A percentile compares a stretch with the other conserved stretches of the same genome.
phyloP scores from a whole-genome alignment of 1,140 invertebrate species.

The Dysdera silvatica region DNA sequence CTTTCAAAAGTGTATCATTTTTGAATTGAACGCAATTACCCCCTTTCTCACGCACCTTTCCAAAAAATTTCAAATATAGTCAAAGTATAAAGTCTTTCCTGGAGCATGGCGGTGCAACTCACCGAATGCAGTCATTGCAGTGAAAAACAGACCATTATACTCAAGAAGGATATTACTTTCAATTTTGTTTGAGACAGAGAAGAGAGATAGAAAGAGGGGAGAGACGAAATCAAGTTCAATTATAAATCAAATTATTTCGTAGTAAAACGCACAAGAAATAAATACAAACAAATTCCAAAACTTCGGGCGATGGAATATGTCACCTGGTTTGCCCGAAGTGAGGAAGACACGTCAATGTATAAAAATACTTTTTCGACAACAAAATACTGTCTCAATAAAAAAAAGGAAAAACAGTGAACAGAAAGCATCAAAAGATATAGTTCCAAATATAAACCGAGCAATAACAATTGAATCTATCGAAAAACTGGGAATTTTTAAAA shows the following conservation, averaged over 20 bases:
- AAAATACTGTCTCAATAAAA: constrained; percentile 29
- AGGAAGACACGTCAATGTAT: constrained; percentile 12
- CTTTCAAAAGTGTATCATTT: too few relatives aligned
- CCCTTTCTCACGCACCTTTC: too few relatives aligned
- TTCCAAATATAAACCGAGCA: constrained; percentile 26
- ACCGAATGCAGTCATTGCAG: too few relatives aligned
- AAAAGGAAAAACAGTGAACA: too few relatives aligned
- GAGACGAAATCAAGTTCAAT: background rate
- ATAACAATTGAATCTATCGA: constrained; percentile 28
- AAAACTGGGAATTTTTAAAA: constrained; percentile 24
- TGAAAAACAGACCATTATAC: too few relatives aligned
- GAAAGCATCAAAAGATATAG: constrained; percentile 29
- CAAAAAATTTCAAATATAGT: too few relatives aligned
- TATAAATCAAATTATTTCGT: constrained; percentile 4
- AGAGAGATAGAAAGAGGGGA: too few relatives aligned
- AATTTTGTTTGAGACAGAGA: too few relatives aligned
- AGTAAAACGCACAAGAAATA: constrained; percentile 23
- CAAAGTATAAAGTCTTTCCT: too few relatives aligned
- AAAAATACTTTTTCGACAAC: constrained; percentile 27
- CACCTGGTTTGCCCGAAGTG: constrained; percentile 26
- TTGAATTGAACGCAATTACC: too few relatives aligned
- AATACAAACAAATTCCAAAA: constrained; percentile 19
- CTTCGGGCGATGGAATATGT: constrained; percentile 24
- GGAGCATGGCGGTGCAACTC: too few relatives aligned
- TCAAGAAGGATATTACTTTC: too few relatives aligned